Conservation (phyloP, 2,888 invertebrate species). For the Cheilosia grossa region DNA sequence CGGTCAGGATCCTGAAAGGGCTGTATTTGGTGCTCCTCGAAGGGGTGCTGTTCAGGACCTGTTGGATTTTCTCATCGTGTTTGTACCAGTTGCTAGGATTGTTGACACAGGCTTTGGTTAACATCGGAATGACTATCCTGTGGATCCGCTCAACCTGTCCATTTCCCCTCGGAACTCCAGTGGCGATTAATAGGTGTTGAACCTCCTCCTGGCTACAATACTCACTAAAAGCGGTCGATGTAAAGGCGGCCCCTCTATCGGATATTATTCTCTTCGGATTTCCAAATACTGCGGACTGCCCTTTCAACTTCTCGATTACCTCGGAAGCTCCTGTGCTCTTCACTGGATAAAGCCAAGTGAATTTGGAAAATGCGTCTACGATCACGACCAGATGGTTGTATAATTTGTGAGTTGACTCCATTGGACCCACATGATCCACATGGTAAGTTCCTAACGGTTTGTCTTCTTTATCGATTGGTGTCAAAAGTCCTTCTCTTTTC, state of each 20-base stretch:
- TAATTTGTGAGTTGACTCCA: slow-evolving; percentile 76
- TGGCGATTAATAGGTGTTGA: slow-evolving; percentile 76
- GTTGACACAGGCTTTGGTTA: slow-evolving; percentile 78
- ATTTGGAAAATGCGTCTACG: slow-evolving; percentile 79
- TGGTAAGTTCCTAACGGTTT: slow-evolving; percentile 75
- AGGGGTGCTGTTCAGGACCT: slow-evolving; percentile 76
- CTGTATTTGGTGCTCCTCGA: slow-evolving; percentile 74
- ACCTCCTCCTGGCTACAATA: slow-evolving; percentile 67
- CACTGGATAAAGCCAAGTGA: slow-evolving; percentile 78
- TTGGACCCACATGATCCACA: slow-evolving; percentile 79
- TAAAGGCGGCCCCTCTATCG: slow-evolving; percentile 78
- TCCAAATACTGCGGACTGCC: slow-evolving; percentile 32
- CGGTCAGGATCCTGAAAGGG: slow-evolving; percentile 59
- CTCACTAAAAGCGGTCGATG: background rate
- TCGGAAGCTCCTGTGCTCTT: slow-evolving; percentile 77
- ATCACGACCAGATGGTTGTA: slow-evolving; percentile 79
- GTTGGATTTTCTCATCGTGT: slow-evolving; percentile 75
- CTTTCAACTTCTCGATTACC: slow-evolving; percentile 77
- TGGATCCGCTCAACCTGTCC: slow-evolving; percentile 76
- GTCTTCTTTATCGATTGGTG: slow-evolving; percentile 77
- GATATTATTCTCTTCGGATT: background rate
- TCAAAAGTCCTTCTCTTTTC: slow-evolving; percentile 78
- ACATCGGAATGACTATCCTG: slow-evolving; percentile 77
- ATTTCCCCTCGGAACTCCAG: background rate
- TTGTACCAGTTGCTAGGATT: slow-evolving; percentile 78